Percentiles rank a stretch among this genome's conserved stretches.
Evolutionary conservation across 2,113 vertebrate genomes (phyloP).

Genomic region (Nannobrachium achirus): DNA sequence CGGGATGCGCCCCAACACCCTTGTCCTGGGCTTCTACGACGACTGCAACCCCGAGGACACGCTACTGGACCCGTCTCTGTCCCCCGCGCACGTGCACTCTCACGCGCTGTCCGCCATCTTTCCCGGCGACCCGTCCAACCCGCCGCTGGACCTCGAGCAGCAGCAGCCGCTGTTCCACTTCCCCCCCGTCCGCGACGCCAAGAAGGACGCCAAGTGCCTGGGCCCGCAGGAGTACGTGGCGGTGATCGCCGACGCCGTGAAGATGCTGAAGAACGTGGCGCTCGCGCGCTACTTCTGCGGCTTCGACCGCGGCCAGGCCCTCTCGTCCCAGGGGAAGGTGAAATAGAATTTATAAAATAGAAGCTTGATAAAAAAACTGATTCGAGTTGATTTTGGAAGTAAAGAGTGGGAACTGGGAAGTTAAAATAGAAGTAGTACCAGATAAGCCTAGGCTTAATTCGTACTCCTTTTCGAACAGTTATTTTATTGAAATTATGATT

Average conservation of each 20-base stretch:
- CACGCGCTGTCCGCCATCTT: no score
- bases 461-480: no score
- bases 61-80: constrained; percentile 69
- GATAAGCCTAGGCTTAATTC: no score
- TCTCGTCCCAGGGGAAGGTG: no score
- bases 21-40: constrained; percentile 90
- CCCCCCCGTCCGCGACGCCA: constrained; percentile 53
- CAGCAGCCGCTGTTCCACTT: constrained; percentile 73
- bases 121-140: constrained; percentile 28
- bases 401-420: no score
- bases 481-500: no score
- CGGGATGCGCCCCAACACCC: constrained; percentile 91
- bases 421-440: no score
- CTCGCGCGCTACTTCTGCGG: constrained; percentile 85
- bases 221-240: constrained; percentile 85
- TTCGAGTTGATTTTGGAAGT: no score
- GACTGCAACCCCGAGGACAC: constrained; percentile 75
- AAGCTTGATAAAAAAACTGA: no score
- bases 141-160: constrained; percentile 25
- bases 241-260: constrained; percentile 87
- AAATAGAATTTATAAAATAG: no score
- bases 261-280: constrained; percentile 90
- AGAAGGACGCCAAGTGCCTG: constrained; percentile 63
- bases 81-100: constrained; percentile 28
- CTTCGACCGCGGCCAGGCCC: constrained; percentile 77